Evolutionary conservation across 2,797 vertebrate genomes (phyloP).

Genomic region (Chromis chromis): DNA sequence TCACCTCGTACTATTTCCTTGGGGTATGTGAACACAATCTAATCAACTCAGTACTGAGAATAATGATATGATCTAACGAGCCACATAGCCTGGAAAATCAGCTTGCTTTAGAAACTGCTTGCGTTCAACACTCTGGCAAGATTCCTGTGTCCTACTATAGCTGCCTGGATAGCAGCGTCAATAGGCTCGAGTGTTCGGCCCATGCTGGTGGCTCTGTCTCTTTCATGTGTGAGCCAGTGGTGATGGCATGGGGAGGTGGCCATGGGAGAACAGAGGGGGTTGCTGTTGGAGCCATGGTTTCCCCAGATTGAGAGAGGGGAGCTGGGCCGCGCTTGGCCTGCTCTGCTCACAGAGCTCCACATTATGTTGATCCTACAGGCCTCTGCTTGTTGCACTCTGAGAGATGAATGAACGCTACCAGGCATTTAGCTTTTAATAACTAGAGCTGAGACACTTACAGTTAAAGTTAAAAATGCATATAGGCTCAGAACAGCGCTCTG

Average conservation of each 20-base stretch:
- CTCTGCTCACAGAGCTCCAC: constrained; percentile 77
- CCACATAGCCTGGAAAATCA: constrained; percentile 25
- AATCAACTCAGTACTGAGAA: not conserved
- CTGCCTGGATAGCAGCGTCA: constrained; percentile 58
- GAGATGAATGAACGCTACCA: constrained; percentile 53
- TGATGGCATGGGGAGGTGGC: constrained; percentile 64
- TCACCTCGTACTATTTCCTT: not conserved
- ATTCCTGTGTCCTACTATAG: constrained; percentile 38
- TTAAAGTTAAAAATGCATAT: not conserved
- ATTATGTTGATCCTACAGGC: constrained; percentile 80
- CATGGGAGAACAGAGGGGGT: constrained; percentile 75
- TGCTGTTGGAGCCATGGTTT: constrained; percentile 71
- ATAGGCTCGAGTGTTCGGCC: constrained; percentile 69
- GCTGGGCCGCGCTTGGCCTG: constrained; percentile 53
- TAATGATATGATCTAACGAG: constrained; percentile 13
- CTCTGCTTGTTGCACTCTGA: constrained; percentile 73
- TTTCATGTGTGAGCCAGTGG: constrained; percentile 60
- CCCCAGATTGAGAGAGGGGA: constrained; percentile 64
- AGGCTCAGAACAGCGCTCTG: not conserved
- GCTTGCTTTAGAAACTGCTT: constrained; percentile 32
- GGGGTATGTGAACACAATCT: too few species aligned
- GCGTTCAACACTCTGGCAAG: constrained; percentile 43
- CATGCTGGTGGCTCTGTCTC: constrained; percentile 49
- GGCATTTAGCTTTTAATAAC: constrained; percentile 39
- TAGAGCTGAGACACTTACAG: constrained; percentile 1